Percentiles rank a stretch among this genome's conserved stretches.
These are phyloP conservation scores for Gymnorhina tibicen DNA, from an alignment of 2,113 vertebrate genomes.

Conservation along the genomic window DNA sequence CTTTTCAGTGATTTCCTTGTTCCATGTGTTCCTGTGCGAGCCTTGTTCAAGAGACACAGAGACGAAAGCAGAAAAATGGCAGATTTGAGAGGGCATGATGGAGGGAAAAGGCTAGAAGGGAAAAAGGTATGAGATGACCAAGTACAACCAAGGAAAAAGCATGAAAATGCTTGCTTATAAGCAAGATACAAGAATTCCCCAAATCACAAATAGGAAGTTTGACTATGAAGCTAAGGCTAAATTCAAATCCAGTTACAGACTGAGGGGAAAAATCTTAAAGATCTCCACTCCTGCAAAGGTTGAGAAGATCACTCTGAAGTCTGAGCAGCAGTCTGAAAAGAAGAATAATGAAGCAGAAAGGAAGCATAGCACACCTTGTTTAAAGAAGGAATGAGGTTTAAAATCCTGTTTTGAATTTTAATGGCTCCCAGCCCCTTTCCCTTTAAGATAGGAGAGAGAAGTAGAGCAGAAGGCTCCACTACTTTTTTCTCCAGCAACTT, in stretches of 20 bases:
- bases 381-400: neutral
- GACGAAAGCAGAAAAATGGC: neutral
- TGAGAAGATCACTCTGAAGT: neutral
- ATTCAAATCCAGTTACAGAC: neutral
- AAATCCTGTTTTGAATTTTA: neutral
- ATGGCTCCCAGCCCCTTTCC: neutral
- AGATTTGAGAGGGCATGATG: neutral
- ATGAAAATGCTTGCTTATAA: neutral
- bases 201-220: neutral
- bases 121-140: neutral
- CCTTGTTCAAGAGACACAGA: neutral
- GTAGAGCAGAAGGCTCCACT: neutral
- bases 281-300: neutral
- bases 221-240: neutral
- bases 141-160: neutral
- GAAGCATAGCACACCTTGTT: neutral
- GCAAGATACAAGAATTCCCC: neutral
- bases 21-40: neutral
- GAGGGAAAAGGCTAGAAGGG: neutral
- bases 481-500: neutral
- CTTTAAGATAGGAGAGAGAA: neutral
- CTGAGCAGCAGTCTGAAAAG: neutral
- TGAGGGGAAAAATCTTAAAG: neutral
- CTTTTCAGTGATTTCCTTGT: neutral
- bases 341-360: neutral